Percentiles rank a stretch among this genome's conserved stretches.
Conservation (phyloP, 2,888 invertebrate species). For the Zaprionus lineosus region DNA sequence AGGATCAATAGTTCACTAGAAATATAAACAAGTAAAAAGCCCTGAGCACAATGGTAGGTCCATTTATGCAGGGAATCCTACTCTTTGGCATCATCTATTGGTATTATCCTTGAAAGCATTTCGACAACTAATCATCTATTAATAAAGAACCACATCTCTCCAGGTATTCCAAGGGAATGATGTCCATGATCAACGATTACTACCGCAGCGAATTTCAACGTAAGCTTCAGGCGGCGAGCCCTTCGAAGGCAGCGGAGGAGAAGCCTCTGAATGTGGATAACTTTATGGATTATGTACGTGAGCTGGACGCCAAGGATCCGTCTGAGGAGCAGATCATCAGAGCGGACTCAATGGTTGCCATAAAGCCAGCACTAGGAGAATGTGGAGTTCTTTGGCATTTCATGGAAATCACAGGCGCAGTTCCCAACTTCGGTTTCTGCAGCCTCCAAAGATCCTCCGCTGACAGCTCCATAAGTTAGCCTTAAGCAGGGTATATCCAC, state of each 20-base stretch:
- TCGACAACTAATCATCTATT: background rate
- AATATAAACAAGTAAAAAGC: conserved; percentile 61
- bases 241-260: conserved; percentile 19
- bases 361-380: background rate
- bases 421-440: conserved; percentile 34
- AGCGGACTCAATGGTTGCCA: no score
- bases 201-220: conserved; percentile 88
- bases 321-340: background rate
- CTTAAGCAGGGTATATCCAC: background rate
- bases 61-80: conserved; percentile 86
- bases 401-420: conserved; percentile 46
- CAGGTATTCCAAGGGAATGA: conserved; percentile 84
- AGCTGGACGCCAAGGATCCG: conserved; percentile 43
- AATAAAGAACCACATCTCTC: background rate
- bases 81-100: conserved; percentile 87
- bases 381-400: conserved; percentile 34
- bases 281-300: conserved; percentile 71
- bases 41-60: conserved; percentile 87
- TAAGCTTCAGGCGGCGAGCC: conserved; percentile 59
- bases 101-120: conserved; percentile 86
- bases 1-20: conserved; percentile 19
- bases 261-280: conserved; percentile 60
- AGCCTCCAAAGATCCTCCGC: conserved; percentile 2
- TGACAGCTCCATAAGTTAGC: conserved; percentile 50
- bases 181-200: conserved; percentile 89